Conservation (phyloP, 1,140 invertebrate species). For the Drosophila prosaltans region DNA sequence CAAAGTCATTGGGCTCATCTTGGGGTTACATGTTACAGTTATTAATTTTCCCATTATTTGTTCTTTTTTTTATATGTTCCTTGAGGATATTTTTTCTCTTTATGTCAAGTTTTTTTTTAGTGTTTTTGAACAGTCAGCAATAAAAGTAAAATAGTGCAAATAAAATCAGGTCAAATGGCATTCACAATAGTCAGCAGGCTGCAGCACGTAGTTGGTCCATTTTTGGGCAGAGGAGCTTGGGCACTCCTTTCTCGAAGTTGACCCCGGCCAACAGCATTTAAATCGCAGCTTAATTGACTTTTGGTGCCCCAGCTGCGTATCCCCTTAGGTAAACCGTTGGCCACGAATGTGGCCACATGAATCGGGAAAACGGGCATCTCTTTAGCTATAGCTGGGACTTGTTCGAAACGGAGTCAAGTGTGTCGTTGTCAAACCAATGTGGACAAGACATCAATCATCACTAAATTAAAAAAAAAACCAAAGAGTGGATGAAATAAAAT, state of each 20-base stretch:
- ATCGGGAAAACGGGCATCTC: background rate
- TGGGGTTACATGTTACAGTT: background rate
- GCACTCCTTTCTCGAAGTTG: constrained; percentile 65
- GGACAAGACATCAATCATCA: constrained; percentile 81
- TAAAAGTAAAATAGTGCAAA: constrained; percentile 81
- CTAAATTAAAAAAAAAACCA: constrained; percentile 76
- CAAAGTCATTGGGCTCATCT: background rate
- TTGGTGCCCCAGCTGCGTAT: constrained; percentile 65
- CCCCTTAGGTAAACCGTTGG: constrained; percentile 59
- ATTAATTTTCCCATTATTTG: background rate
- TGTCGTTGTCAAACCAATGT: constrained; percentile 71
- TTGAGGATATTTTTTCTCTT: background rate
- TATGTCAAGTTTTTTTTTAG: background rate
- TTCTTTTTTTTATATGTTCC: background rate
- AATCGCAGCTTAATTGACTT: constrained; percentile 76
- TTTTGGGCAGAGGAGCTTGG: constrained; percentile 36
- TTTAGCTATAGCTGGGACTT: constrained; percentile 4
- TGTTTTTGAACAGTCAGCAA: constrained; percentile 62
- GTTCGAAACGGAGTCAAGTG: constrained; percentile 57
- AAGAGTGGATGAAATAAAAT: constrained; percentile 50
- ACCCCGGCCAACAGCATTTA: constrained; percentile 76
- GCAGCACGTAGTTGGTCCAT: constrained; percentile 51
- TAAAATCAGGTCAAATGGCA: constrained; percentile 79
- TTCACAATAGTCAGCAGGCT: constrained; percentile 46
- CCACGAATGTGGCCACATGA: constrained; percentile 16